A percentile compares a stretch with the other conserved stretches of the same genome.
Conservation (phyloP, 2,113 vertebrate genomes). For the Otus sunia region DNA sequence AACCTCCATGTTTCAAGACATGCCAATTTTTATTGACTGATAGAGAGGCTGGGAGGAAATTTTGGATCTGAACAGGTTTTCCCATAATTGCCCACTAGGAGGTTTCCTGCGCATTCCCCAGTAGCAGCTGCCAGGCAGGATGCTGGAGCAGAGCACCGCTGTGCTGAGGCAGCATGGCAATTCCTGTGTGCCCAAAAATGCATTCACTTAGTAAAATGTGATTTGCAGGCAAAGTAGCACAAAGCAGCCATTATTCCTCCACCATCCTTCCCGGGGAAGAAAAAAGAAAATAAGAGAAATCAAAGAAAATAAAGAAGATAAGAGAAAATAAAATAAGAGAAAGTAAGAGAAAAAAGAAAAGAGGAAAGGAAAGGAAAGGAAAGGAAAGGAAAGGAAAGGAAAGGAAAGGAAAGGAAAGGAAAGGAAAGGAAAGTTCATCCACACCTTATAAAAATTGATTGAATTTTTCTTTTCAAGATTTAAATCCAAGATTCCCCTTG, state of each 20-base stretch:
- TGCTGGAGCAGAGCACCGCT: slow-evolving; percentile 32
- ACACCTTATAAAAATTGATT: not conserved
- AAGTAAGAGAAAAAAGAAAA: too few relatives aligned
- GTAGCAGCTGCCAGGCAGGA: slow-evolving; percentile 41
- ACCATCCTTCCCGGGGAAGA: not conserved
- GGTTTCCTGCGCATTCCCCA: slow-evolving; percentile 22
- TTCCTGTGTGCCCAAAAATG: slow-evolving; percentile 25
- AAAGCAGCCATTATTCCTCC: not conserved
- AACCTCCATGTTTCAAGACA: not conserved
- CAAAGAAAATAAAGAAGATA: too few relatives aligned
- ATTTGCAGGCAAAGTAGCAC: slow-evolving; percentile 23
- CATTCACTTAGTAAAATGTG: slow-evolving; percentile 31
- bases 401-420: accelerated
- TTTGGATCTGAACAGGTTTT: slow-evolving; percentile 24
- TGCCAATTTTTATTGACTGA: slow-evolving; percentile 26
- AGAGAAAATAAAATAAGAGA: too few relatives aligned
- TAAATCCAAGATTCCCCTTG: not conserved
- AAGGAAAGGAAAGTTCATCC: not conserved
- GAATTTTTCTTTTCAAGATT: not conserved
- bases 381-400: not conserved
- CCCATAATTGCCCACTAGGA: slow-evolving; percentile 44
- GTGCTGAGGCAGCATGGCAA: slow-evolving; percentile 45
- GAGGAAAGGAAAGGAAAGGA: too few relatives aligned
- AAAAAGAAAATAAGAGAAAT: too few relatives aligned
- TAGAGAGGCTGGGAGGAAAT: not conserved